These are phyloP conservation scores for Danionella dracula DNA, from an alignment of 2,797 vertebrate genomes.

Conservation along the genomic window DNA sequence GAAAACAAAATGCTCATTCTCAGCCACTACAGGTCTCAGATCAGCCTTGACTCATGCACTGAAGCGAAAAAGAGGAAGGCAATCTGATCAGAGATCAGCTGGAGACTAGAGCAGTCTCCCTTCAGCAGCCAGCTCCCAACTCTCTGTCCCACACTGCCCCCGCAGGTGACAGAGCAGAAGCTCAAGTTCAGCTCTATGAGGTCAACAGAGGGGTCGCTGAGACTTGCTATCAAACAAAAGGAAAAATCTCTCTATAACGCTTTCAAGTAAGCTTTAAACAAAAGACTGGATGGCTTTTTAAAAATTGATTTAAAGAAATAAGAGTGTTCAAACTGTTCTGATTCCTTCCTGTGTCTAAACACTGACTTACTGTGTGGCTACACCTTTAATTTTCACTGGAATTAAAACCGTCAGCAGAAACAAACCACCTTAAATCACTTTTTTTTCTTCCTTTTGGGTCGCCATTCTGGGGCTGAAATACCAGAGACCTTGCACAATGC, in stretches of 20 bases:
- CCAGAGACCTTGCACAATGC: neutral
- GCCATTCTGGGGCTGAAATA: neutral
- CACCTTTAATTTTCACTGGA: constrained; percentile 40
- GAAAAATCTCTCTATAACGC: too few species aligned
- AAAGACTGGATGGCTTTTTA: too few species aligned
- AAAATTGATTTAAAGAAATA: too few species aligned
- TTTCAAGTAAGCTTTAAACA: too few species aligned
- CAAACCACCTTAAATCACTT: constrained; percentile 39
- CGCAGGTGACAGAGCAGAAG: constrained; percentile 26
- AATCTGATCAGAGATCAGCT: constrained; percentile 31
- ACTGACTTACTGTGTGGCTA: constrained; percentile 31
- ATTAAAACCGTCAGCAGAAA: constrained; percentile 33
- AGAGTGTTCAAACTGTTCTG: constrained; percentile 14
- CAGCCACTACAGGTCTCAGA: constrained; percentile 23
- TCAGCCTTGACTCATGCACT: constrained; percentile 1
- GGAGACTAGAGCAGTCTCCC: neutral
- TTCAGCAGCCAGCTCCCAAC: constrained; percentile 3
- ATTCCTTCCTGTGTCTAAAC: constrained; percentile 23
- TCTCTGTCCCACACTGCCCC: constrained; percentile 46
- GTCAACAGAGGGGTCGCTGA: neutral
- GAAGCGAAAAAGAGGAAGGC: neutral
- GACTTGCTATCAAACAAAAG: neutral
- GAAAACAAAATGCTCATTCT: neutral
- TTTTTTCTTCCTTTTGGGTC: constrained; percentile 1
- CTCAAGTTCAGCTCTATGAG: neutral